A percentile compares a stretch with the other conserved stretches of the same genome.
Conservation (phyloP, 2,797 vertebrate species). For the Sarcophilus harrisii region DNA sequence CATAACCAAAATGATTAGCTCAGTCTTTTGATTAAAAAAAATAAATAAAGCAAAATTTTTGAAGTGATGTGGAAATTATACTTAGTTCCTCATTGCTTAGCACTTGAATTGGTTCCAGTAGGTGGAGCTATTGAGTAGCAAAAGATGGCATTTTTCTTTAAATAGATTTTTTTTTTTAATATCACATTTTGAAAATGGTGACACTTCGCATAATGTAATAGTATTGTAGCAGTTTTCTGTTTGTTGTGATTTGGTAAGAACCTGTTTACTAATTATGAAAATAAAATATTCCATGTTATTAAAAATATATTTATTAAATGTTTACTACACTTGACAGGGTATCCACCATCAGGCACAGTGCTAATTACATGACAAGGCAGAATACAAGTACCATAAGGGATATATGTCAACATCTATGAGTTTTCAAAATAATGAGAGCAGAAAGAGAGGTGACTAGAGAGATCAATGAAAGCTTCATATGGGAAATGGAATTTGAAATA, state of each 20-base stretch:
- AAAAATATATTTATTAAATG: not conserved
- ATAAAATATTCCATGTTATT: not conserved
- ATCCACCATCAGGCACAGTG: not conserved
- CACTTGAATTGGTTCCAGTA: not conserved
- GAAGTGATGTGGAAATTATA: not conserved
- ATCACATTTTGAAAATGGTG: not conserved
- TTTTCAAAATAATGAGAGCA: not conserved
- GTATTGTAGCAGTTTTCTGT: not conserved
- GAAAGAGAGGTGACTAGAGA: not conserved
- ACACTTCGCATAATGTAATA: not conserved
- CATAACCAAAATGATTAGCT: conserved; percentile 6
- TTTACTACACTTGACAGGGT: not conserved
- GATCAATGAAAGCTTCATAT: not conserved
- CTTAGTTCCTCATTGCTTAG: not conserved
- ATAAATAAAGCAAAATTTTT: not conserved
- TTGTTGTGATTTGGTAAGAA: not conserved
- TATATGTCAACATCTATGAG: not conserved
- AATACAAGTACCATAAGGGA: not conserved
- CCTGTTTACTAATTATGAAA: not conserved
- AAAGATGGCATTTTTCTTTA: not conserved
- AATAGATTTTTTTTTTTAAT: not conserved
- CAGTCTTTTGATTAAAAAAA: conserved; percentile 53
- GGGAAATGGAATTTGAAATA: not conserved
- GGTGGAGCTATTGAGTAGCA: not conserved
- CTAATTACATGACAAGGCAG: not conserved